Percentiles rank a stretch among this genome's conserved stretches.
phyloP scores from a whole-genome alignment of 2,888 invertebrate genomes.

The Lumbricus terrestris region DNA sequence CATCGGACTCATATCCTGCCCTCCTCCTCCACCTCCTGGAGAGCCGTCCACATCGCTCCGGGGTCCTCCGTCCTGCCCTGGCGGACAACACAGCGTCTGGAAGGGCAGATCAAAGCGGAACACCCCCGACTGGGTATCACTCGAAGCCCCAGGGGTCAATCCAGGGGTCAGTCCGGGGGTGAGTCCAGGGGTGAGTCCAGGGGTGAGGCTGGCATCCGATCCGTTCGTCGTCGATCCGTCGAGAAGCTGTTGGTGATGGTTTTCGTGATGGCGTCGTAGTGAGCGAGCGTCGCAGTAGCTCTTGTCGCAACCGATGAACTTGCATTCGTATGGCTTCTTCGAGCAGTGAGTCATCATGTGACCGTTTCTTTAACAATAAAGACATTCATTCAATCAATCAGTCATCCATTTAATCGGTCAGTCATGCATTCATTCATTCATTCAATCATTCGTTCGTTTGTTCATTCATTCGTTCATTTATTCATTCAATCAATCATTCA shows the following conservation, averaged over 20 bases:
- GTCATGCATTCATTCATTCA: no score
- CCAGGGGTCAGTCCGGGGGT: constrained; percentile 17
- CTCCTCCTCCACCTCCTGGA: not conserved
- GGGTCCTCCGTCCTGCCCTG: not conserved
- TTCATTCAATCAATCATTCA: no score
- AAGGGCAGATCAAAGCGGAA: constrained; percentile 30
- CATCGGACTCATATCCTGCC: not conserved
- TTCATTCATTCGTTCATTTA: no score
- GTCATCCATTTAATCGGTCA: no score
- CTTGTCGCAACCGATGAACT: constrained; percentile 92
- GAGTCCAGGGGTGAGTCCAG: constrained; percentile 25
- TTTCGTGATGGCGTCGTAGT: constrained; percentile 88
- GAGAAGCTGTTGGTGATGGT: constrained; percentile 70
- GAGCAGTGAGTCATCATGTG: constrained; percentile 96
- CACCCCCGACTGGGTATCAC: not conserved
- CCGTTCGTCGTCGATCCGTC: not conserved
- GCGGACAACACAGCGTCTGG: not conserved
- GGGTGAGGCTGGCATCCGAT: constrained; percentile 23
- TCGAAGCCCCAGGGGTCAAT: not conserved
- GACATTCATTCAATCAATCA: no score
- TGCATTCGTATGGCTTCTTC: constrained; percentile 96
- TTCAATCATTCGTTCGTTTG: no score
- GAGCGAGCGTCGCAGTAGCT: constrained; percentile 97
- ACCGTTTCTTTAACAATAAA: constrained; percentile 74
- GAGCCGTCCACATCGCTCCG: not conserved